Evolutionary conservation across 2,888 invertebrate species (phyloP).

Genomic region (Lysandra coridon): DNA sequence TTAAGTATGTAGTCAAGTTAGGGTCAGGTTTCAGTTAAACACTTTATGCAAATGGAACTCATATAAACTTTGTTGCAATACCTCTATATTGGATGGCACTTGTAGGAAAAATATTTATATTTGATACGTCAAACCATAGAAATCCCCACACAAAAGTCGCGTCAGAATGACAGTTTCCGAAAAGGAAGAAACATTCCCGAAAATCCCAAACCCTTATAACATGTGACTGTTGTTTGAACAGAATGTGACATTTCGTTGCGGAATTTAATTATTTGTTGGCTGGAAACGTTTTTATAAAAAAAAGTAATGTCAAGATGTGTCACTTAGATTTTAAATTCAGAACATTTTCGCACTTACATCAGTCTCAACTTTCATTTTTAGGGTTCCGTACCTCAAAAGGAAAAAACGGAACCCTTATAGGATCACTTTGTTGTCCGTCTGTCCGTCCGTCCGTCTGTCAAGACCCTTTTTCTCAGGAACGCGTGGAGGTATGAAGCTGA

Average conservation of each 20-base stretch:
- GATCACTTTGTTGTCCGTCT: no score
- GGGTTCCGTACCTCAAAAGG: no score
- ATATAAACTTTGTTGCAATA: neutral
- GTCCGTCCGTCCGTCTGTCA: no score
- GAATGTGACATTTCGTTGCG: slow-evolving; percentile 1
- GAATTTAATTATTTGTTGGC: neutral
- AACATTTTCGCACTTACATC: neutral
- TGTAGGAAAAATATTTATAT: neutral
- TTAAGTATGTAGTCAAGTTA: no score
- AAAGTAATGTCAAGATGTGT: slow-evolving; percentile 2
- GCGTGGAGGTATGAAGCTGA: no score
- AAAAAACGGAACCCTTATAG: no score
- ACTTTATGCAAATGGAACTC: neutral
- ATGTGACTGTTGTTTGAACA: neutral
- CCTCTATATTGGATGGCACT: neutral
- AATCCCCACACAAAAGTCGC: neutral
- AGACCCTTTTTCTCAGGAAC: no score
- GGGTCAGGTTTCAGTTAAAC: no score
- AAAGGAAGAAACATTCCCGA: slow-evolving; percentile 9
- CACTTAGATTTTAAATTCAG: neutral
- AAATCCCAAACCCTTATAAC: slow-evolving; percentile 1
- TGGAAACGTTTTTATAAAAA: slow-evolving; percentile 4
- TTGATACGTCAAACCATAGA: neutral
- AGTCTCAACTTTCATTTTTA: neutral
- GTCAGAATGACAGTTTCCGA: neutral